Conservation (phyloP, 2,888 invertebrate species). For the Caradrina clavipalpis region DNA sequence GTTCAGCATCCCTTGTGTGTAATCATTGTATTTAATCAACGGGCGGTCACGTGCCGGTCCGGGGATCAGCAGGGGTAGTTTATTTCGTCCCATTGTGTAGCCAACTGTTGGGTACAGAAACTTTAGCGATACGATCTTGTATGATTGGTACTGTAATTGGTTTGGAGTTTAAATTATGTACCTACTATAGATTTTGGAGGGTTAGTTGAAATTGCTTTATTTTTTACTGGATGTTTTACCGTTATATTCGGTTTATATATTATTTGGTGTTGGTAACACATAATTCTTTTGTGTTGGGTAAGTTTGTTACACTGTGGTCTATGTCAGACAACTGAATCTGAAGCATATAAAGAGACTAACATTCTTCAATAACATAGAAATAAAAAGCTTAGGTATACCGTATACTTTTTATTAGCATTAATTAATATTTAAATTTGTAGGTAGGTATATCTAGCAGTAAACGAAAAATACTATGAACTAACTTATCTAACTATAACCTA, state of each 20-base stretch:
- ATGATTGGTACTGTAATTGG: slow-evolving; percentile 65
- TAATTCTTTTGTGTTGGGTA: not conserved
- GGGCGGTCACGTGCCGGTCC: slow-evolving; percentile 72
- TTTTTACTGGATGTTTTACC: slow-evolving; percentile 12
- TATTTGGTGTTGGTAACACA: not conserved
- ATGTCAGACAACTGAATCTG: not conserved
- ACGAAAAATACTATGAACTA: no score
- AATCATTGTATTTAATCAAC: slow-evolving; percentile 77
- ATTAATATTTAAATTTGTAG: no score
- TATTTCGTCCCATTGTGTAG: slow-evolving; percentile 66
- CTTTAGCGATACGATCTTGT: slow-evolving; percentile 61
- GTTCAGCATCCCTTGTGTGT: slow-evolving; percentile 65
- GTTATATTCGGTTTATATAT: not conserved
- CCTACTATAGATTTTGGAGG: slow-evolving; percentile 5
- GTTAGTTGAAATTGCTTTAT: not conserved
- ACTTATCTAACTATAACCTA: no score
- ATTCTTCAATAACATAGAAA: not conserved
- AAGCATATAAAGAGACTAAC: not conserved
- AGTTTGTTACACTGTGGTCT: not conserved
- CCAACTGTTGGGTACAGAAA: slow-evolving; percentile 61
- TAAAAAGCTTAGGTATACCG: no score
- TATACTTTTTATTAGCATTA: no score
- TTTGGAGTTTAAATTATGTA: slow-evolving; percentile 57
- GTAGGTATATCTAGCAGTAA: no score
- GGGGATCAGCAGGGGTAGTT: slow-evolving; percentile 70